phyloP scores from a whole-genome alignment of 2,797 vertebrate genomes.

The Poeciliopsis presidionis region DNA sequence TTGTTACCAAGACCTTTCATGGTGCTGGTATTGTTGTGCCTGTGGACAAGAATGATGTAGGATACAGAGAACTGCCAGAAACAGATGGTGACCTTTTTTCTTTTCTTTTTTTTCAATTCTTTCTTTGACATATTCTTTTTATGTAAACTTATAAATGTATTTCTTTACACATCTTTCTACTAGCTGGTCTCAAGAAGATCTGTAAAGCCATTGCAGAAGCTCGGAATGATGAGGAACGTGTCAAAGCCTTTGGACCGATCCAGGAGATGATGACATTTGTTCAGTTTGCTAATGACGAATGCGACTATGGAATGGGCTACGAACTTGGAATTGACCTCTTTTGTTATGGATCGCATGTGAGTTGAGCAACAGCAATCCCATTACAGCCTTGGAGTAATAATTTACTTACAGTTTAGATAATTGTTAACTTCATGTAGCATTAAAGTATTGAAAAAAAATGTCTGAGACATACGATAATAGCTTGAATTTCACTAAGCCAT shows the following conservation, averaged over 20 bases:
- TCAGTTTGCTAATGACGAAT: constrained; percentile 98
- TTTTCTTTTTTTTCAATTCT: not conserved
- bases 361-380: constrained; percentile 55
- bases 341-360: constrained; percentile 94
- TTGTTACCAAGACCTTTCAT: constrained; percentile 95
- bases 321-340: constrained; percentile 96
- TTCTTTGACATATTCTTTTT: not conserved
- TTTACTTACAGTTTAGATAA: not conserved
- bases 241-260: constrained; percentile 93
- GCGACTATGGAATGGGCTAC: constrained; percentile 97
- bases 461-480: not conserved
- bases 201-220: constrained; percentile 92
- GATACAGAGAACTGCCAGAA: constrained; percentile 96
- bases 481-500: not conserved
- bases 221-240: constrained; percentile 85
- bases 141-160: not conserved
- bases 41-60: constrained; percentile 94
- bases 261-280: constrained; percentile 96
- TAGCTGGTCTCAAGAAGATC: constrained; percentile 91
- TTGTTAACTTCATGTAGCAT: not conserved
- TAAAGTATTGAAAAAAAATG: not conserved
- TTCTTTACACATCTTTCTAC: not conserved
- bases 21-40: constrained; percentile 94
- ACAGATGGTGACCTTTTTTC: constrained; percentile 85
- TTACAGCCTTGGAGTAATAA: too few relatives aligned